Conservation (phyloP, 2,888 invertebrate genomes). For the Plusia festucae region DNA sequence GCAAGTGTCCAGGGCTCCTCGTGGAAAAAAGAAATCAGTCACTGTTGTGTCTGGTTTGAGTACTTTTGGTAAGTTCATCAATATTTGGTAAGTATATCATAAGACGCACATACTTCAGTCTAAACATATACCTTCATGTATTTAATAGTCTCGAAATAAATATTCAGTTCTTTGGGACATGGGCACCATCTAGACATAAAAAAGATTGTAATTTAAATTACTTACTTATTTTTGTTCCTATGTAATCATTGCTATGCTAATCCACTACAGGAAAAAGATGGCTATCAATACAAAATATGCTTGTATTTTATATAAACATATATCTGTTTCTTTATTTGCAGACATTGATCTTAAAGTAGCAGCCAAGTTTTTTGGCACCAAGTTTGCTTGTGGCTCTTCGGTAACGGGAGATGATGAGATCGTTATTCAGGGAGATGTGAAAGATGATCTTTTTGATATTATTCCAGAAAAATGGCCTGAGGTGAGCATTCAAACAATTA, state of each 20-base stretch:
- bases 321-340: constrained; percentile 85
- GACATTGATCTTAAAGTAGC: constrained; percentile 99
- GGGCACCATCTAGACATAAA: too few species aligned
- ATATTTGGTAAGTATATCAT: too few species aligned
- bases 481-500: constrained; percentile 78
- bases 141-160: too few species aligned
- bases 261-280: too few species aligned
- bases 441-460: constrained; percentile 99
- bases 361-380: constrained; percentile 98
- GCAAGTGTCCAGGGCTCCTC: constrained; percentile 95
- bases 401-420: constrained; percentile 99
- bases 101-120: too few species aligned
- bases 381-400: constrained; percentile 99
- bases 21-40: constrained; percentile 99
- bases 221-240: too few species aligned
- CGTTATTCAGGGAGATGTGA: constrained; percentile 99
- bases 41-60: constrained; percentile 98
- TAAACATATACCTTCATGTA: too few species aligned
- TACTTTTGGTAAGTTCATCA: constrained; percentile 94
- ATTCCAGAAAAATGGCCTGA: constrained; percentile 99
- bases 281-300: too few species aligned
- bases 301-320: not conserved
- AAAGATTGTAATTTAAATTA: too few species aligned
- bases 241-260: too few species aligned
- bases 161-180: too few species aligned